Percentiles rank a stretch among this genome's conserved stretches.
Conservation (phyloP, 2,797 vertebrate species). For the Gila robusta region DNA sequence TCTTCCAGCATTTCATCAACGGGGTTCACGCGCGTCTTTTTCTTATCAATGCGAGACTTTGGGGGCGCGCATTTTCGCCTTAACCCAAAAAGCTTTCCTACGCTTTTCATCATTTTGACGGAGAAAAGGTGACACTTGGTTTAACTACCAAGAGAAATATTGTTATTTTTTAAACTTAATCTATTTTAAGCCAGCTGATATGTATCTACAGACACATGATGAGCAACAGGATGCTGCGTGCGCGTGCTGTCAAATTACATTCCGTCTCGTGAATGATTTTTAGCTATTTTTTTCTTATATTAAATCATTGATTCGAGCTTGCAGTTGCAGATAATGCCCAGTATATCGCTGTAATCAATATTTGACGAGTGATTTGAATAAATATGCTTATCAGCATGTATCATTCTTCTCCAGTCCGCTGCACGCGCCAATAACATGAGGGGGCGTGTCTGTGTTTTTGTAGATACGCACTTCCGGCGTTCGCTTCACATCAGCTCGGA, state of each 20-base stretch:
- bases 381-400: conserved; percentile 26
- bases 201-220: neutral
- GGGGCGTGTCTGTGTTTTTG: conserved; percentile 43
- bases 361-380: conserved; percentile 13
- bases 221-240: conserved; percentile 4
- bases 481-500: conserved; percentile 60
- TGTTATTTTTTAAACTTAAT: neutral
- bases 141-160: neutral
- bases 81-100: conserved; percentile 48
- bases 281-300: neutral
- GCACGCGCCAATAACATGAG: conserved; percentile 40
- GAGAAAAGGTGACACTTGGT: neutral
- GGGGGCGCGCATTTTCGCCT: conserved; percentile 39
- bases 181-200: neutral
- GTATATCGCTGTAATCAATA: neutral
- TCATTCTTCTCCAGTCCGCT: conserved; percentile 18
- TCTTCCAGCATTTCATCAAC: conserved; percentile 60
- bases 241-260: conserved; percentile 4
- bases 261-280: neutral
- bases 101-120: conserved; percentile 46
- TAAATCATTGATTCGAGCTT: neutral
- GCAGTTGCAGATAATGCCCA: neutral
- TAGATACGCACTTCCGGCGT: conserved; percentile 39
- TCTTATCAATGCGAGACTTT: conserved; percentile 45
- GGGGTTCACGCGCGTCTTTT: conserved; percentile 48